phyloP scores from a whole-genome alignment of 2,888 invertebrate genomes.

The Lithophane leautieri region DNA sequence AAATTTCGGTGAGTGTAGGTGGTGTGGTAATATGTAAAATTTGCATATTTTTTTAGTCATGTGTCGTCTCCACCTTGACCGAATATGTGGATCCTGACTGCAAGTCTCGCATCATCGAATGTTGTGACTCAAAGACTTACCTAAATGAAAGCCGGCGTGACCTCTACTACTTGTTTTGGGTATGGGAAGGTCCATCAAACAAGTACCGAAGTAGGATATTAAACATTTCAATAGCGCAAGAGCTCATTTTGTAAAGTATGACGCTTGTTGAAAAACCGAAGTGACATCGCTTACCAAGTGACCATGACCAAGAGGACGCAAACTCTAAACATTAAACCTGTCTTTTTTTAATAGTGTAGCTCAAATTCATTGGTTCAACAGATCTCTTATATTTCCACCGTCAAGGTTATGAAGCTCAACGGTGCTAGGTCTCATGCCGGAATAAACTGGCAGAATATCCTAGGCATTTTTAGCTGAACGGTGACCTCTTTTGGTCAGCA shows the following conservation, averaged over 20 bases:
- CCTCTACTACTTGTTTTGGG: constrained; percentile 70
- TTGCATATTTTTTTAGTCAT: constrained; percentile 63
- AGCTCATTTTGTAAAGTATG: not conserved
- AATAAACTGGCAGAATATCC: not conserved
- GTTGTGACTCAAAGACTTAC: constrained; percentile 69
- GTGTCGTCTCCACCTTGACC: constrained; percentile 81
- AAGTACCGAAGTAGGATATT: not conserved
- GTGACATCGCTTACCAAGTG: not conserved
- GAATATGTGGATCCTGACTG: constrained; percentile 81
- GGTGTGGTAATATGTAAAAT: constrained; percentile 40
- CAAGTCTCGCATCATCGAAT: constrained; percentile 77
- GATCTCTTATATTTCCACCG: not conserved
- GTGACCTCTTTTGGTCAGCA: not conserved
- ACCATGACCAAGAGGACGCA: not conserved
- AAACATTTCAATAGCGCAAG: constrained; percentile 18
- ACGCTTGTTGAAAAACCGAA: constrained; percentile 1
- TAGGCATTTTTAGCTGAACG: not conserved
- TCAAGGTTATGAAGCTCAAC: not conserved
- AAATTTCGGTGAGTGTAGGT: constrained; percentile 40
- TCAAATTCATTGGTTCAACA: not conserved
- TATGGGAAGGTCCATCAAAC: not conserved
- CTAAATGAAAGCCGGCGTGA: constrained; percentile 79
- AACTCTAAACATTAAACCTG: not conserved
- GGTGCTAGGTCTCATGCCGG: not conserved
- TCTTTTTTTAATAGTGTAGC: not conserved